Percentiles rank a stretch among this genome's conserved stretches.
phyloP scores from a whole-genome alignment of 2,797 vertebrate genomes.

The Huso huso region DNA sequence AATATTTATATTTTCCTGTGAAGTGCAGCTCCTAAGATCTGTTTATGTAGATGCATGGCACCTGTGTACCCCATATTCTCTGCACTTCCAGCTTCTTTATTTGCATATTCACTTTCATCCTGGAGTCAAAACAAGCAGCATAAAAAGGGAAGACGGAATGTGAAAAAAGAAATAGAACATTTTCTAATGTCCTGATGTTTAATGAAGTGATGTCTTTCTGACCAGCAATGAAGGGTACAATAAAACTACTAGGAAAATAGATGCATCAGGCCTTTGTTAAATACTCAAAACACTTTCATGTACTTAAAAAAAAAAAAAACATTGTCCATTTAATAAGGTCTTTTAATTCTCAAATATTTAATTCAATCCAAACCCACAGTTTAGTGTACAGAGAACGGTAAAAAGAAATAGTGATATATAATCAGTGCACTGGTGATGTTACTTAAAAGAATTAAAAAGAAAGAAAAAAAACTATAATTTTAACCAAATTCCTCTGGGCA shows the following conservation, averaged over 20 bases:
- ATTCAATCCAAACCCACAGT: conserved; percentile 33
- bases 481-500: too few relatives aligned
- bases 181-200: conserved; percentile 72
- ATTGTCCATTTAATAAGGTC: conserved; percentile 36
- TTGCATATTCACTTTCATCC: too few relatives aligned
- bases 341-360: conserved; percentile 34
- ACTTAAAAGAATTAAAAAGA: conserved; percentile 43
- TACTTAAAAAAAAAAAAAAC: neutral
- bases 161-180: conserved; percentile 52
- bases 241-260: conserved; percentile 55
- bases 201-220: conserved; percentile 64
- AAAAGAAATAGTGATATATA: conserved; percentile 17
- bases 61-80: too few relatives aligned
- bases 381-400: conserved; percentile 27
- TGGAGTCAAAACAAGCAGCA: too few relatives aligned
- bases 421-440: conserved; percentile 48
- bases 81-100: too few relatives aligned
- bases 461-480: conserved; percentile 30
- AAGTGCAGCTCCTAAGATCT: too few relatives aligned
- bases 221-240: conserved; percentile 64
- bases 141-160: too few relatives aligned
- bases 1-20: too few relatives aligned
- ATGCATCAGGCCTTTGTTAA: conserved; percentile 29
- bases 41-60: too few relatives aligned
- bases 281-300: conserved; percentile 43